These are phyloP conservation scores for Nomada goodeniana DNA, from an alignment of 2,888 invertebrate species.

Conservation along the genomic window DNA sequence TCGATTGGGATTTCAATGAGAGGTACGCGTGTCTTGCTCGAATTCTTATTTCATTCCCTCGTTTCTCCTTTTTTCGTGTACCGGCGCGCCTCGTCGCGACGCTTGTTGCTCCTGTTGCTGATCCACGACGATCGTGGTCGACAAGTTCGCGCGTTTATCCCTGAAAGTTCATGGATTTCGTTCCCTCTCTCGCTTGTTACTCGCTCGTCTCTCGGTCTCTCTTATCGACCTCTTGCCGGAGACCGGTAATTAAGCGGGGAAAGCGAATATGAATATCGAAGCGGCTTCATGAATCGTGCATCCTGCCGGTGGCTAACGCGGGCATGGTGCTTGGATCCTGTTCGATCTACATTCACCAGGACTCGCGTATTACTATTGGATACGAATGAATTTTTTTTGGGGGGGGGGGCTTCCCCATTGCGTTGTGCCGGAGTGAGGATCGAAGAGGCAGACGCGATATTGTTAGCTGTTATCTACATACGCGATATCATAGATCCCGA, in stretches of 20 bases:
- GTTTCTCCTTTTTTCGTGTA: background rate
- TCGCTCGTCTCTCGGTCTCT: conserved; percentile 14
- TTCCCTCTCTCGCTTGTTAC: conserved; percentile 42
- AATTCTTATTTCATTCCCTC: background rate
- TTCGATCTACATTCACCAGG: conserved; percentile 34
- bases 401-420: background rate
- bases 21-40: background rate
- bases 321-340: conserved; percentile 32
- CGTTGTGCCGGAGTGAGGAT: background rate
- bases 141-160: conserved; percentile 59
- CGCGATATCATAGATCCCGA: conserved; percentile 18
- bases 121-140: conserved; percentile 4
- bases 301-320: conserved; percentile 43
- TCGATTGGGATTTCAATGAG: conserved; percentile 29
- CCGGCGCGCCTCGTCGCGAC: background rate
- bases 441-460: conserved; percentile 15
- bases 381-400: background rate
- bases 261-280: conserved; percentile 48
- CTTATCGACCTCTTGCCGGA: conserved; percentile 21
- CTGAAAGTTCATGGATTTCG: conserved; percentile 65
- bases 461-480: background rate
- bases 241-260: conserved; percentile 58
- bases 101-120: background rate
- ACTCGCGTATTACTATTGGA: conserved; percentile 29
- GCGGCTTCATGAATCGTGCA: conserved; percentile 28